Evolutionary conservation across 2,888 invertebrate species (phyloP).

Genomic region (Emmelina monodactyla): DNA sequence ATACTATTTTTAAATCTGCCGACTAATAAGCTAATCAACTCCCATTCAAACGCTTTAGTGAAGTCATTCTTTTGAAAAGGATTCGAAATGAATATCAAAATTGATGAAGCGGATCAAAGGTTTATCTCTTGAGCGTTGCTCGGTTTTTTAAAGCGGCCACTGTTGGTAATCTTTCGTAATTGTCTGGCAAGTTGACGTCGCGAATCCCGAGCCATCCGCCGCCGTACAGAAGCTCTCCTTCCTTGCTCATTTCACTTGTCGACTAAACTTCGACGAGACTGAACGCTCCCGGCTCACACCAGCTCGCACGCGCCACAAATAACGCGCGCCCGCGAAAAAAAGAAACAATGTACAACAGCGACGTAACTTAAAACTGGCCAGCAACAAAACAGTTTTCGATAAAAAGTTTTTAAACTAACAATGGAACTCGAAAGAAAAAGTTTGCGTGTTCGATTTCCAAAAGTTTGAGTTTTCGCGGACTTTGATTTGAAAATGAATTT

Average conservation of each 20-base stretch:
- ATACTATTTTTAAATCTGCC: no score
- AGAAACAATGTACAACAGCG: conserved; percentile 26
- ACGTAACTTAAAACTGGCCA: conserved; percentile 26
- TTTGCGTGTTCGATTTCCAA: conserved; percentile 16
- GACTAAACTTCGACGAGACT: conserved; percentile 28
- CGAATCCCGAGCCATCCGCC: background rate
- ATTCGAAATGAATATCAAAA: no score
- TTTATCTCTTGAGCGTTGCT: conserved; percentile 1
- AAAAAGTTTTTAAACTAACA: background rate
- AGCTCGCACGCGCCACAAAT: conserved; percentile 17
- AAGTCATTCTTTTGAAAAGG: no score
- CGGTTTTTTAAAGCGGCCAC: conserved; percentile 20
- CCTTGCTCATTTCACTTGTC: conserved; percentile 38
- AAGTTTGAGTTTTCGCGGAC: conserved; percentile 3
- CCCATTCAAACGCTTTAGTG: no score
- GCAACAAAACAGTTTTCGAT: conserved; percentile 1
- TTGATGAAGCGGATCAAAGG: no score
- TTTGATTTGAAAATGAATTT: conserved; percentile 8
- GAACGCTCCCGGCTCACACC: conserved; percentile 27
- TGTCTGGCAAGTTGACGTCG: conserved; percentile 21
- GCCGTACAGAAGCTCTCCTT: conserved; percentile 4
- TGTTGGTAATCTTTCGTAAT: conserved; percentile 32
- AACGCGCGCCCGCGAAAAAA: conserved; percentile 19
- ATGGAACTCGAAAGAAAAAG: conserved; percentile 1
- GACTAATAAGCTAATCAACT: no score